Evolutionary conservation across 2,113 vertebrate genomes (phyloP), one percentile per base, ranked within the genome.

Genomic region (Rhinoptilus africanus): DNA sequence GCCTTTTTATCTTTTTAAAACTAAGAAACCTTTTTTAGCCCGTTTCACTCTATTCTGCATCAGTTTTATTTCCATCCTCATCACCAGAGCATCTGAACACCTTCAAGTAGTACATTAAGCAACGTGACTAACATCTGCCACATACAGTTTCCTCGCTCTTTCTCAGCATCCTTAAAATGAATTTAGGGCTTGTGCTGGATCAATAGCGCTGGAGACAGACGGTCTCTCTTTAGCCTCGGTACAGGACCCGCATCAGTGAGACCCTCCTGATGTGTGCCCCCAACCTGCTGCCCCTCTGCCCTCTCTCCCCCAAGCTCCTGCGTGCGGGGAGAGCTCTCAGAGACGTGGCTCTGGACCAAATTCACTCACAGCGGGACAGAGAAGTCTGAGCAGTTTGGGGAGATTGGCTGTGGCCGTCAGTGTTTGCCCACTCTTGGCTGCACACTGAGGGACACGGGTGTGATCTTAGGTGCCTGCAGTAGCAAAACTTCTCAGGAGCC

Each of bases 91-190:
- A 95, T 92, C 94, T 95, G 92, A 97, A 92, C 86, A 91, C 95
- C 88, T 97, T 62, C 45, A 6, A 94, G 91, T 88, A 79, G 84
- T 89, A 47, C 95, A 76, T 96, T 94, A 95, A 95, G 50, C 66
- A 72, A 89, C 0, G 21, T 96, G 94, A 92, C 66, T 96, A 97
- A 97, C 95, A 97, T 95, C 95, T 96, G 95, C 89, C 97, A 89
- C 1, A 0, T 87, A 48, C 0, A n/a, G 89, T 89, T 96, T 87
- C 23, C 82, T 94, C 1, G 1, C 57, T 82, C 48, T 28, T 71
- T 89, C 76, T 95, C 56, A 89, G 89, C 86, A 85, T 85, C 95
- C 84, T 96, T 87, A 91, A 88, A 96, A 93, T 89, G 84, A 97
- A 92, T 97, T 94, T 95, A 95, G 67, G 66, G 77, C 45, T 89